Conservation (phyloP, 2,113 vertebrate species). For the Dryoscopus gambensis region DNA sequence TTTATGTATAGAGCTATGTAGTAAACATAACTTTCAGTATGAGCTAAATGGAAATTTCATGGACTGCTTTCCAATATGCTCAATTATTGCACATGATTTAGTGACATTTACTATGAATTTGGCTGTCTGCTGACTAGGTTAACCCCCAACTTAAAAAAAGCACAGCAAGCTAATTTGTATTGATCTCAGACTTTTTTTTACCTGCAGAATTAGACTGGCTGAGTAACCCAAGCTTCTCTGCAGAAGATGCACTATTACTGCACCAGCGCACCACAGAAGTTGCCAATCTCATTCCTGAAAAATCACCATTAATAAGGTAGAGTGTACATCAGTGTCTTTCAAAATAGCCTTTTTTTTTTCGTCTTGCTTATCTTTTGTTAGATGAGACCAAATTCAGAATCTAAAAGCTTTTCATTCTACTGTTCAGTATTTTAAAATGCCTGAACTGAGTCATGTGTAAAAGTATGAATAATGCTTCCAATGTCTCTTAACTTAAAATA, state of each 20-base stretch:
- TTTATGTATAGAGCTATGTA: neutral
- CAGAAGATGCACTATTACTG: slow-evolving; percentile 70
- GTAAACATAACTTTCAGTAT: neutral
- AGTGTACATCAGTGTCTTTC: neutral
- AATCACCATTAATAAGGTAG: slow-evolving; percentile 54
- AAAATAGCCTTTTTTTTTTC: neutral
- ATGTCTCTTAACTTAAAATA: neutral
- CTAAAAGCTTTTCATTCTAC: neutral
- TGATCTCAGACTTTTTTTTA: slow-evolving; percentile 2
- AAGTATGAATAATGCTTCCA: neutral
- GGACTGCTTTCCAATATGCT: neutral
- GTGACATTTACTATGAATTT: neutral
- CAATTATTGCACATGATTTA: neutral
- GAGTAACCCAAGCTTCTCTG: slow-evolving; percentile 85
- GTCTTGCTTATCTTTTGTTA: neutral
- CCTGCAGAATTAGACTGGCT: slow-evolving; percentile 86
- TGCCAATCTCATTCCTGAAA: neutral
- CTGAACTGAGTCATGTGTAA: neutral
- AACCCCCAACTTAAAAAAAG: neutral
- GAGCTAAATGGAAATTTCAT: neutral
- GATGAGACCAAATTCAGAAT: neutral
- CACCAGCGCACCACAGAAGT: slow-evolving; percentile 67
- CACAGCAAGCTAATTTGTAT: neutral
- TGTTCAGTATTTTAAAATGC: neutral
- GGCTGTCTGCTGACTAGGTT: neutral